Conservation (phyloP, 35 echinoderm and acorn worm species). For the Ptychodera flava region DNA sequence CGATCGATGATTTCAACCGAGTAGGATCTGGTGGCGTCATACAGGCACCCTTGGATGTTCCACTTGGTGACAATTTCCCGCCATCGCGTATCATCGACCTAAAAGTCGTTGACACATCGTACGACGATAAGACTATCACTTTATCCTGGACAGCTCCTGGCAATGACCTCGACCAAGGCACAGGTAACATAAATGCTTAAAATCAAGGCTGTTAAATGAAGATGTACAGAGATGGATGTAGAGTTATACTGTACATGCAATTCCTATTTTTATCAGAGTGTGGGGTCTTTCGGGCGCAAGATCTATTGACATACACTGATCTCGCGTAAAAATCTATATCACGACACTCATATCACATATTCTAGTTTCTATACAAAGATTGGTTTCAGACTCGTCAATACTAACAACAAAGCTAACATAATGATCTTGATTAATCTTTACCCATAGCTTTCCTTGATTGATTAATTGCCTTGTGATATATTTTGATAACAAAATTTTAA, state of each 20-base stretch:
- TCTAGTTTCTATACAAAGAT: too few relatives aligned
- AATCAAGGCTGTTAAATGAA: not conserved
- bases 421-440: too few relatives aligned
- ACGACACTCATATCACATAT: too few relatives aligned
- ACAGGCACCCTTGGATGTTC: not conserved
- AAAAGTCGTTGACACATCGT: not conserved
- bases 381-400: too few relatives aligned
- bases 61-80: slow-evolving; percentile 2
- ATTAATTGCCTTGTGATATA: too few relatives aligned
- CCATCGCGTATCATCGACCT: not conserved
- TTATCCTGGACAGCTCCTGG: not conserved
- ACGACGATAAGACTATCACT: not conserved
- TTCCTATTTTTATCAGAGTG: not conserved
- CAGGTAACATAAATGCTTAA: not conserved
- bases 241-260: not conserved
- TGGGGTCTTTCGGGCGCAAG: too few relatives aligned
- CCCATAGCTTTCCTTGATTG: too few relatives aligned
- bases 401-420: too few relatives aligned
- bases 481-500: too few relatives aligned
- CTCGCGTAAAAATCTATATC: too few relatives aligned
- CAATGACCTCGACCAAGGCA: not conserved
- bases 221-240: not conserved
- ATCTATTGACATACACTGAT: too few relatives aligned
- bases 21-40: not conserved
- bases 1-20: slow-evolving; percentile 16